Evolutionary conservation across 2,113 vertebrate species (phyloP).

Genomic region (Bettongia penicillata): DNA sequence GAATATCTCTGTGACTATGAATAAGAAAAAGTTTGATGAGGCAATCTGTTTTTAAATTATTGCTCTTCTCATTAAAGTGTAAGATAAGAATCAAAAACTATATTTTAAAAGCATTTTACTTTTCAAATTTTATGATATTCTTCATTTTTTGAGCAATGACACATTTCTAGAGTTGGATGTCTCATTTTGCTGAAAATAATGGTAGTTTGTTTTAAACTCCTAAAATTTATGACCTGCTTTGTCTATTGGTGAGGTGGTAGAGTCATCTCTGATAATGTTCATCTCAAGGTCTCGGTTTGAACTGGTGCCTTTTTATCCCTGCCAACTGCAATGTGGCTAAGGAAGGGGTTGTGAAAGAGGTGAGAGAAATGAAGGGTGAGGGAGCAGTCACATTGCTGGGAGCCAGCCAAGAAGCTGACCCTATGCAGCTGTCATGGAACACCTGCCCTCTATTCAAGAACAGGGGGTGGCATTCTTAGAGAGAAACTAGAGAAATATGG

Average conservation of each 20-base stretch:
- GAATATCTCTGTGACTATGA: neutral
- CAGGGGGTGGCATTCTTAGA: conserved; percentile 66
- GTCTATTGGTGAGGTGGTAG: neutral
- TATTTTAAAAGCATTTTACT: neutral
- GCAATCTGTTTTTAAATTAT: neutral
- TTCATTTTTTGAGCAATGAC: neutral
- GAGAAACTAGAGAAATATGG: conserved; percentile 76
- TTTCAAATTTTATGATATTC: neutral
- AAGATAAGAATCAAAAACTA: neutral
- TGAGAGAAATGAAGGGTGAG: neutral
- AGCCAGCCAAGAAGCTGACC: conserved; percentile 57
- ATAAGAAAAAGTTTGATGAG: neutral
- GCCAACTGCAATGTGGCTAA: neutral
- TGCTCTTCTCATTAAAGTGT: neutral
- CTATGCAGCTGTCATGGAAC: conserved; percentile 70
- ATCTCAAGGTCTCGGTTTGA: neutral
- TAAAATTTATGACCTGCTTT: neutral
- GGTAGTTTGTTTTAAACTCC: neutral
- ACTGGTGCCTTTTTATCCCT: conserved; percentile 6
- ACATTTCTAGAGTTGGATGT: neutral
- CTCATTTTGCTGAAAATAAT: neutral
- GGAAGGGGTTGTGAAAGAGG: conserved; percentile 22
- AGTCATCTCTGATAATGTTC: neutral
- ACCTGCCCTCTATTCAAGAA: conserved; percentile 76
- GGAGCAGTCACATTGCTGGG: conserved; percentile 25